phyloP scores from a whole-genome alignment of 2,113 vertebrate species.

The Columbina picui region DNA sequence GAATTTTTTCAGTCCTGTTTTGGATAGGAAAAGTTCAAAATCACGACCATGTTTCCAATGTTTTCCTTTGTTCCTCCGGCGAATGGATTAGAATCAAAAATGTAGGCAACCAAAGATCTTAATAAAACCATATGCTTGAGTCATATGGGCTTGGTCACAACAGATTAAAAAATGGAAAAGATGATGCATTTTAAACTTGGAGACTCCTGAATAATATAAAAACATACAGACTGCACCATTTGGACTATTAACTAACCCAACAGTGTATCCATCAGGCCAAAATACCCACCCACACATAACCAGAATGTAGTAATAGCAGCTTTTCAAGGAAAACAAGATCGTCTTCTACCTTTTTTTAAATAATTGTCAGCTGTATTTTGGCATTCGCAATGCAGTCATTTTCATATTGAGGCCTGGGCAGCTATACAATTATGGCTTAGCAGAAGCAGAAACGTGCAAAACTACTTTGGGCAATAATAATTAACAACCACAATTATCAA shows the following conservation, averaged over 20 bases:
- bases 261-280: background rate
- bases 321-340: conserved; percentile 14
- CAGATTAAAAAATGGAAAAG: background rate
- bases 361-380: background rate
- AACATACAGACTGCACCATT: background rate
- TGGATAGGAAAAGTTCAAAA: background rate
- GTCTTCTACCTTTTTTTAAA: background rate
- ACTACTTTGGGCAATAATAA: background rate
- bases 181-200: background rate
- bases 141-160: background rate
- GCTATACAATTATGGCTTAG: background rate
- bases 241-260: background rate
- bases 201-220: background rate
- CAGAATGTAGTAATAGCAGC: background rate
- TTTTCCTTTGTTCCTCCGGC: background rate
- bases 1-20: background rate
- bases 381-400: background rate
- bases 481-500: conserved; percentile 10
- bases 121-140: background rate
- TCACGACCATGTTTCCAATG: background rate
- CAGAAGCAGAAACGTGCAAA: conserved; percentile 5
- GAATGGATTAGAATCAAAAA: background rate
- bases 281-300: background rate
- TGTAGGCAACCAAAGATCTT: background rate
- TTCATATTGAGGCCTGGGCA: background rate